Base-by-base conservation (phyloP, 2,888 invertebrate species). In the Erebia aethiops region DNA sequence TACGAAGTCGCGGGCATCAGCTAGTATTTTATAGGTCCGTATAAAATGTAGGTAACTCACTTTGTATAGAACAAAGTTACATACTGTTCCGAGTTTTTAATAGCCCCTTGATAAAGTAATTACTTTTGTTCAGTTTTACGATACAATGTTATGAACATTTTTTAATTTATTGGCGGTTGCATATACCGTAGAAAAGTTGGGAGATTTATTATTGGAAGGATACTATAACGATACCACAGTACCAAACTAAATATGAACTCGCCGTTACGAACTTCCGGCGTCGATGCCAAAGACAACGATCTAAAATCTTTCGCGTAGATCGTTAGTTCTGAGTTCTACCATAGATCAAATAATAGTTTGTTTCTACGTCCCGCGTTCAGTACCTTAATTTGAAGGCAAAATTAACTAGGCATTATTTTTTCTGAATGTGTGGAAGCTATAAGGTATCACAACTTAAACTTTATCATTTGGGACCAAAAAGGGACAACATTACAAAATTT, bases 201-300 rank as follows among this genome's bases (percentile, higher is more conserved):
- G 70, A 82, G 86, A 87, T 90, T 89, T 88, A 90, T 85, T 84
- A 86, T 84, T 76, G 77, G 79, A 82, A 83, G 84, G 85, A 87
- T 80, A 81, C 81, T 83, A 82, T 86, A 88, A 81, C 81, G 84
- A 84, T 84, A 84, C 82, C 80, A 78, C 81, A 84, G 86, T 83
- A 81, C 81, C 84, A 85, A 87, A 85, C 87, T 85, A 82, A 78
- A 82, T 85, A 69, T 58, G 84, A 86, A 84, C 85, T 84, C 81
- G 78, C 82, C 81, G 81, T 89, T 87, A 87, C 88, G 84, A 85
- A 84, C 84, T 77, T 83, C 79, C 83, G 54, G n/a, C 16, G 7
- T 16, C 52, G 16, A 52, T 52, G 16, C 9, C 16, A 52, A 9
- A 52, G 52, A 16, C 7, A 51, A 52, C 16, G 51, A 16, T 52